Conservation (phyloP, 2,888 invertebrate species). For the Lagria hirta region DNA sequence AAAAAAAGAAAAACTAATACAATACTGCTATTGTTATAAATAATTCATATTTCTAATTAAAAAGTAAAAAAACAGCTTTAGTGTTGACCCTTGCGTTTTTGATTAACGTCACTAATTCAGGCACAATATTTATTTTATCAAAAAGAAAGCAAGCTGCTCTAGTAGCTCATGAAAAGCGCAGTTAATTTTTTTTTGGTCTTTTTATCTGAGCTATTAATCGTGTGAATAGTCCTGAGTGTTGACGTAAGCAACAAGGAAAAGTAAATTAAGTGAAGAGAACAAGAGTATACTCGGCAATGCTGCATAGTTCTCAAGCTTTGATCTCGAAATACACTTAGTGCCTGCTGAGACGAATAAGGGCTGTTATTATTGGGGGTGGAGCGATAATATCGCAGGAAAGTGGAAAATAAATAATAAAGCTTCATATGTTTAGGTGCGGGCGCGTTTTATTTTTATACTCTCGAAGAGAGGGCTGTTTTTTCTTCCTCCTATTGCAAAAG, state of each 20-base stretch:
- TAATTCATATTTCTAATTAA: too few relatives aligned
- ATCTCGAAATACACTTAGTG: constrained; percentile 55
- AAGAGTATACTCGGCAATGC: constrained; percentile 15
- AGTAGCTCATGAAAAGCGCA: constrained; percentile 21
- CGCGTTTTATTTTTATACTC: constrained; percentile 16
- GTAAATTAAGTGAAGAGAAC: constrained; percentile 27
- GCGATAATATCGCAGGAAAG: constrained; percentile 43
- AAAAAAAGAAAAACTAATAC: too few relatives aligned
- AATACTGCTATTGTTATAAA: too few relatives aligned
- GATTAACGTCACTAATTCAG: too few relatives aligned
- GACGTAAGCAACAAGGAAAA: constrained; percentile 18
- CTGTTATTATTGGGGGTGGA: constrained; percentile 45
- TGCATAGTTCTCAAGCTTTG: constrained; percentile 45
- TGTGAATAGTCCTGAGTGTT: constrained; percentile 17
- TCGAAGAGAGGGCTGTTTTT: neutral
- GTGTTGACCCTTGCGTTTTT: too few relatives aligned
- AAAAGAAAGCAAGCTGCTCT: too few relatives aligned
- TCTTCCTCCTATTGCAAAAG: constrained; percentile 3
- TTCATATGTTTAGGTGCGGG: constrained; percentile 26
- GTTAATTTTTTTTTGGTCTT: constrained; percentile 10
- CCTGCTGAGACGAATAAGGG: constrained; percentile 50
- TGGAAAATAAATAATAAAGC: constrained; percentile 45
- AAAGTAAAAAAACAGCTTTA: too few relatives aligned
- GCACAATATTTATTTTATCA: too few relatives aligned
- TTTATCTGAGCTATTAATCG: constrained; percentile 21